phyloP scores from a whole-genome alignment of 2,797 vertebrate genomes.

The Anisognathus igniventris region DNA sequence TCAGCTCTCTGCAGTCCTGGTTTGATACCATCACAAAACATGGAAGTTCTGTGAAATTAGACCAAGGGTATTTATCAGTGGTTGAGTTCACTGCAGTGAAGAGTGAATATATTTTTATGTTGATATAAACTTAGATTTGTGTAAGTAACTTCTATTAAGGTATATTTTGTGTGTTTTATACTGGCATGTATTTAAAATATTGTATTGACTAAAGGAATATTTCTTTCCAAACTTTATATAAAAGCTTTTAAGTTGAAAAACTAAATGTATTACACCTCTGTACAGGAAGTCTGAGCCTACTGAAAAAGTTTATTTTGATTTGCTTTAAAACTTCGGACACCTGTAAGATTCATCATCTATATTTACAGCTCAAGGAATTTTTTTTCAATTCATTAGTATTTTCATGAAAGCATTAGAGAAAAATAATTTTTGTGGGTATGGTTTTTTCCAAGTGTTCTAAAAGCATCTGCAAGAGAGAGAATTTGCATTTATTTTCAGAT shows the following conservation, averaged over 20 bases:
- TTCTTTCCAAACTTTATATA: background rate
- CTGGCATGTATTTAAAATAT: background rate
- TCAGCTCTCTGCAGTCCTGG: background rate
- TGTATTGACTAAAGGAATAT: background rate
- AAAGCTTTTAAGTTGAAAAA: background rate
- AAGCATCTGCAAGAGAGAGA: background rate
- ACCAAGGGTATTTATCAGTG: background rate
- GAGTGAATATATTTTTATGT: background rate
- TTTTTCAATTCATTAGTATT: background rate
- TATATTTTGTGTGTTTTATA: background rate
- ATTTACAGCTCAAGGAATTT: background rate
- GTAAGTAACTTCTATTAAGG: background rate
- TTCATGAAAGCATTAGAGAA: background rate
- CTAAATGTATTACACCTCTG: fast-evolving
- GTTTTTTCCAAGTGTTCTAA: background rate
- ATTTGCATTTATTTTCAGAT: background rate
- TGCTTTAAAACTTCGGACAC: background rate
- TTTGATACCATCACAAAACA: background rate
- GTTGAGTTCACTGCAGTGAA: background rate
- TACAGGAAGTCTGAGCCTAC: background rate
- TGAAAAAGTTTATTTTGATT: background rate
- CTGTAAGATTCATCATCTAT: background rate
- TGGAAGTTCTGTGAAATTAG: background rate
- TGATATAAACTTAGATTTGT: background rate
- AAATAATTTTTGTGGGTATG: background rate